These are phyloP conservation scores for Cardiocondyla obscurior DNA, from an alignment of 1,140 invertebrate genomes.

Conservation along the genomic window DNA sequence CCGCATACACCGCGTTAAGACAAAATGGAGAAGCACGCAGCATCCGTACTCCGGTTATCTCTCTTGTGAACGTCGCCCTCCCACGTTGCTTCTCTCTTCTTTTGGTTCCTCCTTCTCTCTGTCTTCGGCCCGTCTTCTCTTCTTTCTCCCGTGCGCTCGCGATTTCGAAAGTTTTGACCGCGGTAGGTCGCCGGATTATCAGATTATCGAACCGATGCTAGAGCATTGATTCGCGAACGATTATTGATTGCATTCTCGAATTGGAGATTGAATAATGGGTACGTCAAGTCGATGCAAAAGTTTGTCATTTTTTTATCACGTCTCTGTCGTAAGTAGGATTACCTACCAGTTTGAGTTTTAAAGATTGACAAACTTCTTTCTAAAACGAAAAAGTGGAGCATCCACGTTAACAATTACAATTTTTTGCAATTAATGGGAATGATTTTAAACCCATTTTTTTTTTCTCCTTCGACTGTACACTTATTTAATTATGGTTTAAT, in stretches of 20 bases:
- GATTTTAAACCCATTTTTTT: no score
- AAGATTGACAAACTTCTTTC: conserved; percentile 22
- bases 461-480: neutral
- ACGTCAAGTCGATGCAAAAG: neutral
- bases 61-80: conserved; percentile 39
- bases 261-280: conserved; percentile 1
- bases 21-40: conserved; percentile 83
- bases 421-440: neutral
- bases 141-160: neutral
- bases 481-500: neutral
- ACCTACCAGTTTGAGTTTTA: neutral
- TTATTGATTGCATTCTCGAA: conserved; percentile 12
- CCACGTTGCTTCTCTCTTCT: conserved; percentile 28
- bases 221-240: conserved; percentile 19
- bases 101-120: neutral
- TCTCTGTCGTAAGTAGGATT: conserved; percentile 16
- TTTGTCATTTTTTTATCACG: conserved; percentile 18
- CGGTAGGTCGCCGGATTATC: conserved; percentile 14
- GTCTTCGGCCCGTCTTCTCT: neutral
- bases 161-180: neutral
- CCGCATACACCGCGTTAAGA: conserved; percentile 83
- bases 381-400: neutral
- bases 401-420: no score
- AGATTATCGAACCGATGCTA: neutral
- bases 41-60: conserved; percentile 60